phyloP scores from a whole-genome alignment of 1,140 invertebrate species.

The Aphaenogaster ashmeadi region DNA sequence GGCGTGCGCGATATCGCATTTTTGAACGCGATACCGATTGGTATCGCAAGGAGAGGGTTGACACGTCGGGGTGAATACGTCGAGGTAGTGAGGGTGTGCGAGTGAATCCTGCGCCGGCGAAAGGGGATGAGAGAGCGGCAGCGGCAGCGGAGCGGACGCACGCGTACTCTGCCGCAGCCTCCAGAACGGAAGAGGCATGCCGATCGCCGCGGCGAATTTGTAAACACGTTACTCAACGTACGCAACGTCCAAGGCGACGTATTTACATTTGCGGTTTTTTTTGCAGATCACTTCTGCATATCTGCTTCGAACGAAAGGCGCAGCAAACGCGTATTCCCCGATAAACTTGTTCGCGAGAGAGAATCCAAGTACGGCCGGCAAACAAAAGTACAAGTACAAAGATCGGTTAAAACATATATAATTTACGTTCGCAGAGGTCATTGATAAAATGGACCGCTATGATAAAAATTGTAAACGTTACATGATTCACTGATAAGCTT shows the following conservation, averaged over 20 bases:
- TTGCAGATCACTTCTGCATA: background rate
- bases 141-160: conserved; percentile 61
- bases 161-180: conserved; percentile 57
- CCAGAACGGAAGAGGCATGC: background rate
- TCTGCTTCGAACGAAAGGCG: background rate
- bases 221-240: background rate
- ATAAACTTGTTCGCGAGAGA: background rate
- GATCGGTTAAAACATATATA: background rate
- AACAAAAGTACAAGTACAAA: conserved; percentile 6
- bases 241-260: background rate
- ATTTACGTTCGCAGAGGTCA: background rate
- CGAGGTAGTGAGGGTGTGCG: conserved; percentile 27
- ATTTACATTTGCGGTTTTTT: background rate
- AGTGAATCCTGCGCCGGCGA: conserved; percentile 26
- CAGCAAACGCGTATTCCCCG: too few species aligned
- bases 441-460: background rate
- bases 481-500: conserved; percentile 19
- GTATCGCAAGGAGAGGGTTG: background rate
- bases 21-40: background rate
- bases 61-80: background rate
- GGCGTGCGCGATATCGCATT: background rate
- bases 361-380: background rate
- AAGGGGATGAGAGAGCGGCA: conserved; percentile 16
- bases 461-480: conserved; percentile 5
- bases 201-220: conserved; percentile 18